Conservation (phyloP, 2,113 vertebrate genomes). For the Ceyx melanurus region DNA sequence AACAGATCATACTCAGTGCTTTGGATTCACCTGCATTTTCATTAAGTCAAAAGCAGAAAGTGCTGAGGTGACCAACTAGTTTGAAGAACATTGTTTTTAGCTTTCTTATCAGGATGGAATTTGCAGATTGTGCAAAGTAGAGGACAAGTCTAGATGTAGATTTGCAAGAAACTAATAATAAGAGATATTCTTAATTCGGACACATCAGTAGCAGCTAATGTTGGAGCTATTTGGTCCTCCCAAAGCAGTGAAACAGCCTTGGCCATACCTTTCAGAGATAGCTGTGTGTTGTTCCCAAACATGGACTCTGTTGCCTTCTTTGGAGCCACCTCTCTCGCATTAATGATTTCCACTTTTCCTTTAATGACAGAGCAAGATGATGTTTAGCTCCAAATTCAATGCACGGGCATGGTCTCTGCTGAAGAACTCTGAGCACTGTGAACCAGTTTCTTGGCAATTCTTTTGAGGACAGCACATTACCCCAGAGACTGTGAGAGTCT, state of each 20-base stretch:
- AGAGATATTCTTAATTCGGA: not conserved
- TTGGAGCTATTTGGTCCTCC: not conserved
- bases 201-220: not conserved
- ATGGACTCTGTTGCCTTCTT: conserved; percentile 72
- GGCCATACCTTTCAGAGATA: conserved; percentile 81
- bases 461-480: not conserved
- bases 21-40: not conserved
- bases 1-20: not conserved
- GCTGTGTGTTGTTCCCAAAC: conserved; percentile 82
- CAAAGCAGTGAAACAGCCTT: not conserved
- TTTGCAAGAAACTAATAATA: not conserved
- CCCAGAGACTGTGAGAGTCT: not conserved
- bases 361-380: conserved; percentile 29
- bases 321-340: conserved; percentile 92
- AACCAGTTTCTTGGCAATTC: not conserved
- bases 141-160: not conserved
- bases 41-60: not conserved
- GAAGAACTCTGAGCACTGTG: not conserved
- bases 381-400: not conserved
- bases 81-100: not conserved
- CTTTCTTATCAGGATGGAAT: not conserved
- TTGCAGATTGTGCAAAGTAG: not conserved
- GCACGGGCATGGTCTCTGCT: not conserved
- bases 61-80: not conserved
- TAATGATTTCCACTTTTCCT: conserved; percentile 88